phyloP scores from a whole-genome alignment of 1,140 invertebrate species.

The Neocloeon triangulifer region DNA sequence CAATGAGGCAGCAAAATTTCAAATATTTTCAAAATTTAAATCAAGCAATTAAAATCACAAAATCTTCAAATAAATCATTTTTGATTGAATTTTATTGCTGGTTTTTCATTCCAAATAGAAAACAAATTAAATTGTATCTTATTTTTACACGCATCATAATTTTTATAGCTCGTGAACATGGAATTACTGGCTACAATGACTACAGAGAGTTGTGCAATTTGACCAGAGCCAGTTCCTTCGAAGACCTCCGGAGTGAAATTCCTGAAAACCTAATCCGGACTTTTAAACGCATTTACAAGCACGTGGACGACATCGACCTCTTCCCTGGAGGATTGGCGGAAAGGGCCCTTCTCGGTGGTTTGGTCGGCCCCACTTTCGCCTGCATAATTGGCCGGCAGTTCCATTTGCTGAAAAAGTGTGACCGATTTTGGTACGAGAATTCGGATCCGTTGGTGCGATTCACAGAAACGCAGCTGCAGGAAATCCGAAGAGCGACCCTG shows the following conservation, averaged over 20 bases:
- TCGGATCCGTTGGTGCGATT: conserved; percentile 24
- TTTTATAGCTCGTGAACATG: conserved; percentile 27
- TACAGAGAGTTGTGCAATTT: conserved; percentile 30
- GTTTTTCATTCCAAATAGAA: too few species aligned
- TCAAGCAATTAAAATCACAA: too few species aligned
- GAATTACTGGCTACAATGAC: conserved; percentile 33
- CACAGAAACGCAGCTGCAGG: conserved; percentile 21
- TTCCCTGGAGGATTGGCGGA: conserved; percentile 29
- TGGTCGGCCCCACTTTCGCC: conserved; percentile 30
- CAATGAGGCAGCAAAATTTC: too few species aligned
- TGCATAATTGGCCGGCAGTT: conserved; percentile 31
- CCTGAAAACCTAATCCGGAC: conserved; percentile 15
- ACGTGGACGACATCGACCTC: conserved; percentile 29
- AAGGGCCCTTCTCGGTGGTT: conserved; percentile 22
- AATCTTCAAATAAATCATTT: too few species aligned
- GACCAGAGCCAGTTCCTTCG: conserved; percentile 22
- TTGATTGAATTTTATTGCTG: too few species aligned
- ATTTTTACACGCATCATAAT: conserved; percentile 1
- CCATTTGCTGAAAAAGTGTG: conserved; percentile 57
- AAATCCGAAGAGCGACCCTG: conserved; percentile 18
- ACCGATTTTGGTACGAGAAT: conserved; percentile 65
- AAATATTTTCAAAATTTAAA: too few species aligned
- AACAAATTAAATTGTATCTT: too few species aligned
- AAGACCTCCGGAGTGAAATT: conserved; percentile 29
- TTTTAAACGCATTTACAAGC: conserved; percentile 19